A percentile compares a stretch with the other conserved stretches of the same genome.
phyloP scores from a whole-genome alignment of 2,888 invertebrate species.

The Eulithis prunata region DNA sequence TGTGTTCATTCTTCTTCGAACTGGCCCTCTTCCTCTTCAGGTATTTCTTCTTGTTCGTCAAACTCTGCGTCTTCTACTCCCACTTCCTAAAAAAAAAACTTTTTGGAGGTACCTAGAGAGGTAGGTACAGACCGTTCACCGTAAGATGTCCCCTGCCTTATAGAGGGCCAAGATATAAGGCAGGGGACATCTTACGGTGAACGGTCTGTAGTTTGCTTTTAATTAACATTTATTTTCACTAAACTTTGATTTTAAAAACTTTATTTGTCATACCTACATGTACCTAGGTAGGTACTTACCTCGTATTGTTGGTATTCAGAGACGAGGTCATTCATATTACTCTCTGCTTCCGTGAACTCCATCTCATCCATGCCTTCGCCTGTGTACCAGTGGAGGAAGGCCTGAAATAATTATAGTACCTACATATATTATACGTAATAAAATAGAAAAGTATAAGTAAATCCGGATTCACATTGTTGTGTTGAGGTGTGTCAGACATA shows the following conservation, averaged over 20 bases:
- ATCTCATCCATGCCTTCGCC: conserved; percentile 99
- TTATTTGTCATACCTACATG: not conserved
- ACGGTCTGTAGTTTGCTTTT: too few relatives aligned
- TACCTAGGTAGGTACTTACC: conserved; percentile 16
- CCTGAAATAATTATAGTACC: conserved; percentile 57
- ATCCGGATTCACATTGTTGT: too few relatives aligned
- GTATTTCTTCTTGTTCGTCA: conserved; percentile 82
- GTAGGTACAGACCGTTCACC: too few relatives aligned
- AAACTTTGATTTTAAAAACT: too few relatives aligned
- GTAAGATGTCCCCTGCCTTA: too few relatives aligned
- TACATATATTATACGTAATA: too few relatives aligned
- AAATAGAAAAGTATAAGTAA: too few relatives aligned
- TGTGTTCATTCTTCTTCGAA: conserved; percentile 52
- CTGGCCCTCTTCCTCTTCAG: conserved; percentile 66
- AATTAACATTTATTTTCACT: too few relatives aligned
- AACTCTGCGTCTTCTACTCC: conserved; percentile 86
- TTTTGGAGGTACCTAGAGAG: too few relatives aligned
- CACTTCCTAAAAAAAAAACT: conserved; percentile 76
- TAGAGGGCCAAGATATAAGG: too few relatives aligned
- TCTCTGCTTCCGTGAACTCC: conserved; percentile 97
- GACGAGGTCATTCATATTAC: conserved; percentile 97
- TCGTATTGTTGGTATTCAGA: conserved; percentile 97
- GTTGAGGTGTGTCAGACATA: too few relatives aligned
- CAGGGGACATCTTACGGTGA: too few relatives aligned
- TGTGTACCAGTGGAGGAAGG: conserved; percentile 97